Conservation (phyloP, 2,113 vertebrate species). For the Mionectes macconnelli region DNA sequence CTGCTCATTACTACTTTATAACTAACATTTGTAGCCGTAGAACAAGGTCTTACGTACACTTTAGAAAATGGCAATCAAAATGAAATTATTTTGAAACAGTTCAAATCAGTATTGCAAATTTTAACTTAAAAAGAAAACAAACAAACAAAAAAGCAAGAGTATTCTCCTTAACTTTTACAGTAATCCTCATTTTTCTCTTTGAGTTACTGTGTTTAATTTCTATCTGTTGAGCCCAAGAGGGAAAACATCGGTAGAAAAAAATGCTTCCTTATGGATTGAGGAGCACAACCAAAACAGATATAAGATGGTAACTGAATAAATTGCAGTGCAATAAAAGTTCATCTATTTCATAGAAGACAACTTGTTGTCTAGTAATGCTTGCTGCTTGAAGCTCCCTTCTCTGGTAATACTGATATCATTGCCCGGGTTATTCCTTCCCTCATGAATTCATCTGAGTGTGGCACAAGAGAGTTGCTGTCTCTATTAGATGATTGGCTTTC, state of each 20-base stretch:
- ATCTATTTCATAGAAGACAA: background rate
- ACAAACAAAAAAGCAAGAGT: background rate
- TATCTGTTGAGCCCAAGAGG: background rate
- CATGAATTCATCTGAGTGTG: background rate
- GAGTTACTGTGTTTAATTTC: constrained; percentile 17
- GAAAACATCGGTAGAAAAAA: background rate
- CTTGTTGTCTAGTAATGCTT: background rate
- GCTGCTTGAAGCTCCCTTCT: background rate
- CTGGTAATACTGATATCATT: background rate
- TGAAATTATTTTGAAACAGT: background rate
- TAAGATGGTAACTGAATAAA: background rate
- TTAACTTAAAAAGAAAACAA: background rate
- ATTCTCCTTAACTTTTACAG: background rate
- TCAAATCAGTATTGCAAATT: background rate
- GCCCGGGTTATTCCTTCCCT: background rate
- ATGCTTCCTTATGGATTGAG: background rate
- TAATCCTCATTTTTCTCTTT: background rate
- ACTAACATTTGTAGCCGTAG: background rate
- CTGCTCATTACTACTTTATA: constrained; percentile 31
- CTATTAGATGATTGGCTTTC: constrained; percentile 42
- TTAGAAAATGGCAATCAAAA: constrained; percentile 1
- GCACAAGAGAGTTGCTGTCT: constrained; percentile 3
- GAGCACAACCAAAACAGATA: background rate
- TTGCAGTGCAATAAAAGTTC: background rate
- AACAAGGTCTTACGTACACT: background rate